Percentiles rank a stretch among this genome's conserved stretches.
These are phyloP conservation scores for Morone chrysops DNA, from an alignment of 2,113 vertebrate species.

Conservation along the genomic window DNA sequence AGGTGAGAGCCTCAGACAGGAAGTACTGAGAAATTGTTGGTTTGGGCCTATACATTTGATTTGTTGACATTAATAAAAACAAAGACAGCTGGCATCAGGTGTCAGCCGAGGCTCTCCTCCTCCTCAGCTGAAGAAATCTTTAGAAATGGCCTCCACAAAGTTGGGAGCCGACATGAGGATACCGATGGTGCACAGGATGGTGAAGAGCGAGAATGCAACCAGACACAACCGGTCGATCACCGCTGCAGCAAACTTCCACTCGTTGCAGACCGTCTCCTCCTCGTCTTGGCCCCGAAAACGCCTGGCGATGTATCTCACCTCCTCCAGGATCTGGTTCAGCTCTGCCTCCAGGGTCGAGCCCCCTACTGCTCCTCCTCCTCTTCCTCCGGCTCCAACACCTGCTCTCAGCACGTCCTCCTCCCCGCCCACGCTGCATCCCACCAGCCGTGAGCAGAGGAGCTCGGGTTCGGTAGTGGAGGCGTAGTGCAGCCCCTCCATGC, in stretches of 20 bases:
- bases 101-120: background rate
- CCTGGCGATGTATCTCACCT: constrained; percentile 88
- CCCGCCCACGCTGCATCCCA: constrained; percentile 75
- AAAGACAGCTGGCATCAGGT: background rate
- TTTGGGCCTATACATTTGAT: background rate
- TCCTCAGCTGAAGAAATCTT: constrained; percentile 89
- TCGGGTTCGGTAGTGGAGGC: constrained; percentile 85
- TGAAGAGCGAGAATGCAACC: constrained; percentile 93
- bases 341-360: constrained; percentile 75
- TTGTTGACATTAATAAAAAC: background rate
- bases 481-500: constrained; percentile 78
- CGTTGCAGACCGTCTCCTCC: constrained; percentile 86
- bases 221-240: constrained; percentile 94
- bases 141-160: constrained; percentile 93
- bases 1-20: background rate
- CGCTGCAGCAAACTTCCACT: constrained; percentile 94
- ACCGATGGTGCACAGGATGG: constrained; percentile 92
- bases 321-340: constrained; percentile 89
- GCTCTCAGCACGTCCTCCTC: constrained; percentile 71
- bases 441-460: constrained; percentile 87
- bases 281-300: constrained; percentile 90
- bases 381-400: constrained; percentile 67
- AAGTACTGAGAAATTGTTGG: background rate
- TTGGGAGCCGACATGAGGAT: constrained; percentile 95
- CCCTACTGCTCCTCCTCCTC: constrained; percentile 63